Conservation (phyloP, 2,113 vertebrate genomes). For the Boleophthalmus pectinirostris region DNA sequence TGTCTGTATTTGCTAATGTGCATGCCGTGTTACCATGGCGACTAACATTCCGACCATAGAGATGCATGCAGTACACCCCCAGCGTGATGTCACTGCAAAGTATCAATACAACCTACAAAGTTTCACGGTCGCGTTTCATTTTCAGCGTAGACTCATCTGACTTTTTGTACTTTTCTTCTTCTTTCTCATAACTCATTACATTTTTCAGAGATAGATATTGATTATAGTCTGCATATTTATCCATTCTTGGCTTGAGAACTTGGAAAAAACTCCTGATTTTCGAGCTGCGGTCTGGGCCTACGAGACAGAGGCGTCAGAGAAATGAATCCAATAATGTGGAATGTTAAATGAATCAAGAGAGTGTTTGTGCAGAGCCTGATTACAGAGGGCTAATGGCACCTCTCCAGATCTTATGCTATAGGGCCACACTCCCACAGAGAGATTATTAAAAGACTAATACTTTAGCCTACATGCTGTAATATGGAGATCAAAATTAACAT, state of each 20-base stretch:
- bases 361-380: conserved; percentile 46
- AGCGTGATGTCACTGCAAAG: no score
- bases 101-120: neutral
- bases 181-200: neutral
- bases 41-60: no score
- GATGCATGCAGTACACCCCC: no score
- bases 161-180: neutral
- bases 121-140: neutral
- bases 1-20: no score
- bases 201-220: neutral
- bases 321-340: conserved; percentile 54
- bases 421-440: neutral
- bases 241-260: neutral
- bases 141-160: neutral
- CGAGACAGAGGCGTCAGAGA: conserved; percentile 33
- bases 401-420: conserved; percentile 18
- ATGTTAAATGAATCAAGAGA: conserved; percentile 54
- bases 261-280: conserved; percentile 30
- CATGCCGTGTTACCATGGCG: no score
- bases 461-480: neutral
- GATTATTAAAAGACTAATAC: no score
- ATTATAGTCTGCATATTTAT: neutral
- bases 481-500: neutral
- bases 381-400: conserved; percentile 40
- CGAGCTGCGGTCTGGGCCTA: conserved; percentile 10